These are phyloP conservation scores for Sebastes fasciatus DNA, from an alignment of 2,113 vertebrate species.

Conservation along the genomic window DNA sequence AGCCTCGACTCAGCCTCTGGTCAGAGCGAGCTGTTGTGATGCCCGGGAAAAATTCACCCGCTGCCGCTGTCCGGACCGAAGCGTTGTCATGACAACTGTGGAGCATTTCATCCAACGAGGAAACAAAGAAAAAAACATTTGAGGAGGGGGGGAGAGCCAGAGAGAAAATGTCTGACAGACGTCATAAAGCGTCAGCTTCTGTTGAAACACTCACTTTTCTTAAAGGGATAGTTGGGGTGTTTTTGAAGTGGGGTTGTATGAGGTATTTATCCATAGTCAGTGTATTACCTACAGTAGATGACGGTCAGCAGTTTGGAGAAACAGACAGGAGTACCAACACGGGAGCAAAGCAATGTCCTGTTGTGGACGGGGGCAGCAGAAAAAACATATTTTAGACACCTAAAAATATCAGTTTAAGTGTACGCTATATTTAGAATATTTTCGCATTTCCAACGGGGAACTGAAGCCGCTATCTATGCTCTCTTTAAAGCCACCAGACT, in stretches of 20 bases:
- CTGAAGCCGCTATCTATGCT: too few species aligned
- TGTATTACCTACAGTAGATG: not conserved
- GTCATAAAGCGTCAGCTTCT: conserved; percentile 42
- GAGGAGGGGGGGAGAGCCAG: conserved; percentile 17
- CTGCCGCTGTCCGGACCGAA: not conserved
- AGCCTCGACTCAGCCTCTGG: conserved; percentile 73
- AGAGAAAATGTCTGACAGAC: conserved; percentile 30
- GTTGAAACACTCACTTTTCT: conserved; percentile 45
- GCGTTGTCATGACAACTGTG: conserved; percentile 65
- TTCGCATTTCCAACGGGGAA: too few species aligned
- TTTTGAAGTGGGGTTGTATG: not conserved
- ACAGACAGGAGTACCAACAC: not conserved
- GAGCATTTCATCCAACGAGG: conserved; percentile 42
- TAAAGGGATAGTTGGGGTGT: not conserved
- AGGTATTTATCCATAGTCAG: not conserved
- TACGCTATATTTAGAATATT: too few species aligned
- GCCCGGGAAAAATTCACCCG: conserved; percentile 23
- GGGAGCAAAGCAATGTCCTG: too few species aligned
- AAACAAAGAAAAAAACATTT: conserved; percentile 19
- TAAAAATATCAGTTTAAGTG: too few species aligned
- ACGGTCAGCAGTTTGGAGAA: not conserved
- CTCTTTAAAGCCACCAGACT: too few species aligned
- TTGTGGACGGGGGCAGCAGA: too few species aligned
- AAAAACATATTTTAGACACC: too few species aligned
- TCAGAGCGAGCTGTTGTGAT: conserved; percentile 78